Evolutionary conservation across 2,113 vertebrate genomes (phyloP), one percentile per base, ranked within the genome.

Genomic region (Spheniscus mendiculus): DNA sequence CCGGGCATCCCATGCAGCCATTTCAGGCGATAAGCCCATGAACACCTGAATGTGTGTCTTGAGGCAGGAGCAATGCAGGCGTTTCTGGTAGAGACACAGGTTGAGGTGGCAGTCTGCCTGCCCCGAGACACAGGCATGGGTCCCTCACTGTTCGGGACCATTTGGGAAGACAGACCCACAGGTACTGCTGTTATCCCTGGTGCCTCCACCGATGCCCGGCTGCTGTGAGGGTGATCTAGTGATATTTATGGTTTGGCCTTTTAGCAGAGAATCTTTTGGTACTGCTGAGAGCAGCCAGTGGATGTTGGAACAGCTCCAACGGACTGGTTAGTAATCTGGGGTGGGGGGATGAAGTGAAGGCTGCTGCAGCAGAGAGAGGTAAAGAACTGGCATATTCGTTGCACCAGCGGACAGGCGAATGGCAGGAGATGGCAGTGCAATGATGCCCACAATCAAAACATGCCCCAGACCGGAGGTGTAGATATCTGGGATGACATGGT

Each of bases 281-380:
- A 30, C 86, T 79, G 53, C 91, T 93, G 59, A 78, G 53, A 91
- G 36, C 53, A 83, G 52, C 66, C 94, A 86, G 88, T 42, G 70
- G 89, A 63, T 83, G 90, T 89, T 95, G 96, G 89, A 91, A 49
- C 66, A 71, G 66, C 69, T 87, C 74, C 30, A 82, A 71, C 27
- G 40, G 40, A 27, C 19, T 9, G 7, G 69, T 16, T 19, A 36
- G 16, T 29, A 14, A 45, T n/a, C 32, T 32, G 42, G n/a, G 14
- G 21, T 5, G 17, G 17, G 27, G 70, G n/a, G 6, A 13, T 16
- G 30, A n/a, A 40, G 50, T 4, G 1, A 12, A 52, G 38, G 56
- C 30, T 30, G 69, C 69, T 61, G 66, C 36, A 15, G 30, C 4
- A 1, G 36, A 23, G 34, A 18, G 29, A 29, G 15, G 56, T 56